Conservation (phyloP, 2,888 invertebrate genomes). For the Agonopterix subpropinquella region DNA sequence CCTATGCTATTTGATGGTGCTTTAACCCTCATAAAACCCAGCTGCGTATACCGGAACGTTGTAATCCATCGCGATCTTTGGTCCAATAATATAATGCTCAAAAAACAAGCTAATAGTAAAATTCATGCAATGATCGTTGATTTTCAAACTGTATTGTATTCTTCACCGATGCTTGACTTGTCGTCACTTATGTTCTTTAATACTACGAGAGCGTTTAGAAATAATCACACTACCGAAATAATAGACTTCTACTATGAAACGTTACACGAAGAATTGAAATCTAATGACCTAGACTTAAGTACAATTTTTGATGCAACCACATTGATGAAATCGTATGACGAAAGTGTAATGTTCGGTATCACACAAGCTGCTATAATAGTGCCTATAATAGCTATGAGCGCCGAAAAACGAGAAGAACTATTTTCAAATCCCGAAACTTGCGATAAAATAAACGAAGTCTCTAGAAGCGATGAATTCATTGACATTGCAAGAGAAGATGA, state of each 20-base stretch:
- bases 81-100: constrained; percentile 77
- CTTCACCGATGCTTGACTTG: constrained; percentile 79
- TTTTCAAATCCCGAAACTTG: constrained; percentile 37
- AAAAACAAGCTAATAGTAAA: constrained; percentile 31
- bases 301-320: constrained; percentile 28
- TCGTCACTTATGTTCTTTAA: constrained; percentile 74
- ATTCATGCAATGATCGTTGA: constrained; percentile 77
- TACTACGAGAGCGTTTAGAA: constrained; percentile 55
- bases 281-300: constrained; percentile 30
- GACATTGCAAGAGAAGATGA: constrained; percentile 36
- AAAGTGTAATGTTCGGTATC: constrained; percentile 47
- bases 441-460: constrained; percentile 32
- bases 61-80: constrained; percentile 78
- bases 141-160: constrained; percentile 81
- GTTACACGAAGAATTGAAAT: constrained; percentile 53
- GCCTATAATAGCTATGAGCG: constrained; percentile 41
- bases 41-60: constrained; percentile 58
- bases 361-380: constrained; percentile 55
- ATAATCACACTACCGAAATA: constrained; percentile 53
- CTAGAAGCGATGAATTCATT: constrained; percentile 48
- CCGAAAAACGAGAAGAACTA: constrained; percentile 32
- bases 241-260: constrained; percentile 72
- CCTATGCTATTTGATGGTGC: constrained; percentile 36
- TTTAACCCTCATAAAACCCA: constrained; percentile 48
- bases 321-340: constrained; percentile 35